Evolutionary conservation across 2,113 vertebrate species (phyloP), one percentile per base, ranked within the genome.

Genomic region (Leptobrachium ailaonicum): DNA sequence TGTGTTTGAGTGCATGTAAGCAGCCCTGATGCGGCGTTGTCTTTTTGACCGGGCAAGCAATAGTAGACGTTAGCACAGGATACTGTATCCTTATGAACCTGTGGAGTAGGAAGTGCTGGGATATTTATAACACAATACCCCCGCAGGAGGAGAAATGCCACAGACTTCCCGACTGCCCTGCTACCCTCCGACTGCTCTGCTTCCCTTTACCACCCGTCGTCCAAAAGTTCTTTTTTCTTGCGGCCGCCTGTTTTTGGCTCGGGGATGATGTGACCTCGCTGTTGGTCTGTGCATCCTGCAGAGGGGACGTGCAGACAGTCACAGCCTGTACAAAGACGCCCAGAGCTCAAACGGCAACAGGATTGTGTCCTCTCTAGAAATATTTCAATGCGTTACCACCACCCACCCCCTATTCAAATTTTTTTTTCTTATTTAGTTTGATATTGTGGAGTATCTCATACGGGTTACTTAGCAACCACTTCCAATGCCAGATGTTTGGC

Each of bases 111-210:
- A 81, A 75, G 79, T 75, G 45, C 64, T 75, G 79, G 6, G 40
- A 66, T 81, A 81, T 81, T 69, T 81, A 75, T 81, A 81, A 81
- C 53, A 80, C 79, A 81, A 81, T 81, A 81, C 79, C 79, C 20
- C 79, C 69, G 71, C 53, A 62, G 71, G 42, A 81, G 72, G 43
- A 81, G 79, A 81, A 81, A 81, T 81, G 79, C 79, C 79, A 81
- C 72, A 74, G 82, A 82, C 82, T 79, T 84, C 83, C 86, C 47
- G 82, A 70, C 50, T 70, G 58, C 82, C 72, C 54, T 66, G 71
- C 73, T 74, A 73, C 78, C 85, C 84, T 74, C 63, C 0, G 12
- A 68, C 79, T 9, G 20, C 71, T 42, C 32, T 73, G 64, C 69
- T 73, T 77, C 60, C 82, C 68, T 74, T 81, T 81, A 81, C 76